Base-by-base conservation (phyloP, 2,797 vertebrate species). In the Mus caroli region DNA sequence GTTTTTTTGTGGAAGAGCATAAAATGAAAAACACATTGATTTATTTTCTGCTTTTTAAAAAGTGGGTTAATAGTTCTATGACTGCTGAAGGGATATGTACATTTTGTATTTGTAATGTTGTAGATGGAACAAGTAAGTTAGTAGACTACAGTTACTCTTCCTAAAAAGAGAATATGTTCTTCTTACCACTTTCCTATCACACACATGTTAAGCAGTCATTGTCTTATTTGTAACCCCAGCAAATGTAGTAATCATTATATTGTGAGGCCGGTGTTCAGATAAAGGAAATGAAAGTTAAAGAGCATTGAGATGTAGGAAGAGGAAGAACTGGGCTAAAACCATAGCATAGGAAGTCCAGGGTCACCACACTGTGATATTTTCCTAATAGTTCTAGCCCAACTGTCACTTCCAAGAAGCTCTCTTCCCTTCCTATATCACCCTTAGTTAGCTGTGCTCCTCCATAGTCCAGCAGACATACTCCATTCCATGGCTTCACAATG, bases 1-100 rank as follows among this genome's bases (percentile, higher is more conserved):
- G 43, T 43, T 46, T 98, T 98, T 98, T 94, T 91, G 50, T 97
- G 43, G 93, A 97, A 94, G 82, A 96, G 62, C 79, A 40, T 80
- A 58, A 96, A 96, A 94, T 95, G 94, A 96, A 96, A 97, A 93
- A 71, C 95, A 95, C 62, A 75, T 95, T 88, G 71, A 73, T 62
- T 94, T 92, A 31, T 78, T 28, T 22, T 28, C 19, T 9, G 6
- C 1, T 90, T 88, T 96, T 22, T 90, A 10, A 79, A 83, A 80
- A 71, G 37, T 92, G 94, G 50, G 31, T 77, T 60, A 86, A 40
- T 79, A 24, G 37, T 83, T 46, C 31, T 58, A 46, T 86, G 92
- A 56, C 69, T 56, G 40, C 62, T 10, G 24, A 87, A 87, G 58
- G 71, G 6, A 10, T 52, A 31, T 22, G 60, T 24, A 22, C 1